phyloP scores from a whole-genome alignment of 2,113 vertebrate species.

The Clarias magur region DNA sequence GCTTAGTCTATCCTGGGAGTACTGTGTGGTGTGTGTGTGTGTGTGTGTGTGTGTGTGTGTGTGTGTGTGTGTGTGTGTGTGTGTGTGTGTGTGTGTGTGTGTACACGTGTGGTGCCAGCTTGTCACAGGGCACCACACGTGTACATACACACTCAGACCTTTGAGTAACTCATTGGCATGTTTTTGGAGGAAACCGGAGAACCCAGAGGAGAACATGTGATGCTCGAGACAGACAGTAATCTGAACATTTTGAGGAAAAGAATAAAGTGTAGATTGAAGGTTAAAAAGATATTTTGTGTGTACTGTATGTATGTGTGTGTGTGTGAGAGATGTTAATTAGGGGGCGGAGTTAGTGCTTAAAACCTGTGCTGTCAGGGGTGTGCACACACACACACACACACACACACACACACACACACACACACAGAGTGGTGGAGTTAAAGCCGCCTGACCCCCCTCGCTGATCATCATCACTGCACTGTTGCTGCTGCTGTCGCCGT shows the following conservation, averaged over 20 bases:
- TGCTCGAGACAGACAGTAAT: background rate
- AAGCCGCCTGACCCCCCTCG: background rate
- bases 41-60: too few relatives aligned
- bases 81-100: too few relatives aligned
- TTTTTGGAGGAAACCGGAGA: background rate
- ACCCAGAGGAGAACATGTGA: background rate
- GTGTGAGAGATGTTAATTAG: conserved; percentile 7
- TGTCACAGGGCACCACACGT: background rate
- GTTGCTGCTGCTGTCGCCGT: background rate
- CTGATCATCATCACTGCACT: background rate
- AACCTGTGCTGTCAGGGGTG: background rate
- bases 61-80: too few relatives aligned
- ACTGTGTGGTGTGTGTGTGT: too few relatives aligned
- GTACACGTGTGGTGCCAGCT: background rate
- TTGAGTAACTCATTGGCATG: background rate
- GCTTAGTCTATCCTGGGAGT: background rate
- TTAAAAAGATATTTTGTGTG: background rate
- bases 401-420: conserved; percentile 5
- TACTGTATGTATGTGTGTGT: background rate
- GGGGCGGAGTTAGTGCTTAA: conserved; percentile 16
- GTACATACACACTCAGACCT: background rate
- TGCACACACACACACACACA: background rate
- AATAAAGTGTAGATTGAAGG: background rate
- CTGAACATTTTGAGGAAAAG: background rate
- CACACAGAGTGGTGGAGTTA: conserved; percentile 5